A percentile compares a stretch with the other conserved stretches of the same genome.
Conservation (phyloP, 2,888 invertebrate species). For the Philaethria dido region DNA sequence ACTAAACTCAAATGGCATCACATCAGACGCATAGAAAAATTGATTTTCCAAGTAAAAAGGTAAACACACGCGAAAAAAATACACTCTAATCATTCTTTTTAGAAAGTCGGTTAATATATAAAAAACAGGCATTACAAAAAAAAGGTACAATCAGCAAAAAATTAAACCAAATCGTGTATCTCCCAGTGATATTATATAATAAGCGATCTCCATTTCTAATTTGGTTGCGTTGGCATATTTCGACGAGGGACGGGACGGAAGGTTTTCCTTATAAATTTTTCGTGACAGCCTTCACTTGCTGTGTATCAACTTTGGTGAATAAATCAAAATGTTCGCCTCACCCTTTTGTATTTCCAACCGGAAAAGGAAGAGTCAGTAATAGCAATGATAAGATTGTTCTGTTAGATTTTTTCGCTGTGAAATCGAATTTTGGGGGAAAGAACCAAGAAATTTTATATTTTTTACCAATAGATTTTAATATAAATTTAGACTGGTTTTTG, state of each 20-base stretch:
- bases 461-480: neutral
- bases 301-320: conserved; percentile 23
- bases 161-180: conserved; percentile 8
- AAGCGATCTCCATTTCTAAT: conserved; percentile 24
- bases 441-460: neutral
- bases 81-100: too few relatives aligned
- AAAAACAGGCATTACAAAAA: too few relatives aligned
- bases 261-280: conserved; percentile 26
- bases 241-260: conserved; percentile 13
- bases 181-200: neutral
- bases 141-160: neutral
- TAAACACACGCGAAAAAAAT: too few relatives aligned
- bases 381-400: conserved; percentile 16
- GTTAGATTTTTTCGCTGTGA: conserved; percentile 3
- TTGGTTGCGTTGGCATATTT: conserved; percentile 17
- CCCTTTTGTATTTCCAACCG: conserved; percentile 10
- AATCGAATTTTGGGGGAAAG: neutral
- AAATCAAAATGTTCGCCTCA: conserved; percentile 27
- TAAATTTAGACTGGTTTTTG: too few relatives aligned
- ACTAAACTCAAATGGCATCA: too few relatives aligned
- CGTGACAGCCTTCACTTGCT: conserved; percentile 27
- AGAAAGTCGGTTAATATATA: too few relatives aligned
- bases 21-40: too few relatives aligned
- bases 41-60: too few relatives aligned
- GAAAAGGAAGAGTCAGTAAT: conserved; percentile 18